Base-by-base conservation (phyloP, 2,797 vertebrate genomes). In the Lagorchestes hirsutus region DNA sequence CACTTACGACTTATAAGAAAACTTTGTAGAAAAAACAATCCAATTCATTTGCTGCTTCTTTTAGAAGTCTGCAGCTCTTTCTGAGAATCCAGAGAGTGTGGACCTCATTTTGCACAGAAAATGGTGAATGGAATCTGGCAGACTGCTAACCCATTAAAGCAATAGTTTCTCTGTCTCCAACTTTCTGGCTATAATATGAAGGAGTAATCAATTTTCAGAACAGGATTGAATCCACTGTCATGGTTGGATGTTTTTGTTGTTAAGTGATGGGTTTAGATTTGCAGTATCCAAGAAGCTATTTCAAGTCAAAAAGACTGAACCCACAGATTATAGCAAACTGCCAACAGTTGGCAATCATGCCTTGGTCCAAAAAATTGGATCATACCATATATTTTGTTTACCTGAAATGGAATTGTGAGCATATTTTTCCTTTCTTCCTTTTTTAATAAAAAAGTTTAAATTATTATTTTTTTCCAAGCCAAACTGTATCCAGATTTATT, bases 1-100 rank as follows among this genome's bases (percentile, higher is more conserved):
- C 92, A 24, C 82, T 96, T 96, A 46, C 90, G 95, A 56, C 31
- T 93, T 95, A 10, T 93, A 94, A 59, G 55, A 87, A 94, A 93
- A 2, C 0, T 82, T 96, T 93, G 59, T 92, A 93, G 10, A 95
- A 40, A 55, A 28, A 74, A 22, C 0, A 95, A 3, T 92, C 95
- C 57, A 96, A 11, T 12, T 94, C 8, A 55, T 95, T 94, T 94
- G 14, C n/a, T 16, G 11, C 90, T 95, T 95, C 74, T 9, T 3
- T 92, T 92, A 91, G 34, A 96, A 96, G 10, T 90, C 24, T 93
- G 4, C 96, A 27, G 55, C 10, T 95, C 58, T 95, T 59, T 95
- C 94, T 90, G 82, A 93, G 93, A 24, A 93, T n/a, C 29, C 57
- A 92, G 40, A 31, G 58, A 34, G 18, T 4, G 54, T 91, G 90